Percentiles rank a stretch among this genome's conserved stretches.
phyloP scores from a whole-genome alignment of 2,113 vertebrate genomes.

The Coregonus clupeaformis region DNA sequence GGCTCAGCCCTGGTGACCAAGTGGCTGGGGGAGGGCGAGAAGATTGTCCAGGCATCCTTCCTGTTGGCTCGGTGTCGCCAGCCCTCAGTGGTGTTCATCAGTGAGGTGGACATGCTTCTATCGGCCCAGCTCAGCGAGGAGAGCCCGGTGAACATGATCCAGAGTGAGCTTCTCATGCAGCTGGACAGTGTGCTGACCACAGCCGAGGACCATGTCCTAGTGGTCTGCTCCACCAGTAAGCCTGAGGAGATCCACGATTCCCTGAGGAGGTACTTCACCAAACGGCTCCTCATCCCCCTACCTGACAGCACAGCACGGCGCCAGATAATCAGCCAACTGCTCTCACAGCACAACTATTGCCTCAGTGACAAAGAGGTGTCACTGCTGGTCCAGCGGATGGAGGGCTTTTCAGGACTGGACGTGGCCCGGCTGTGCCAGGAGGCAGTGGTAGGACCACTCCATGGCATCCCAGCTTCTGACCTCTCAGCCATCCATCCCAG shows the following conservation, averaged over 20 bases:
- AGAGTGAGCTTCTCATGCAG: constrained; percentile 96
- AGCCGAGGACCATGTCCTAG: constrained; percentile 93
- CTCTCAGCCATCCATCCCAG: constrained; percentile 91
- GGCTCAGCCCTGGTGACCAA: constrained; percentile 92
- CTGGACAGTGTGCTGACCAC: constrained; percentile 93
- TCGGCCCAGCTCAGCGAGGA: constrained; percentile 91
- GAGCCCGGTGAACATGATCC: constrained; percentile 90
- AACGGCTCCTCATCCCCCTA: constrained; percentile 96
- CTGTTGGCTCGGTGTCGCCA: constrained; percentile 95
- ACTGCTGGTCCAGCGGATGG: constrained; percentile 96
- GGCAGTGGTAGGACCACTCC: constrained; percentile 90
- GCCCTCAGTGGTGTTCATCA: constrained; percentile 94
- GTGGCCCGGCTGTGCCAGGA: constrained; percentile 97
- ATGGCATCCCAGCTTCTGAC: constrained; percentile 89
- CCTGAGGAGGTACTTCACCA: constrained; percentile 97
- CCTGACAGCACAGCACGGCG: constrained; percentile 95
- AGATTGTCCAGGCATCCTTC: constrained; percentile 94
- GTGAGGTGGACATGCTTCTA: constrained; percentile 94
- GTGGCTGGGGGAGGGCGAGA: constrained; percentile 93
- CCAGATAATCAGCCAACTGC: constrained; percentile 99
- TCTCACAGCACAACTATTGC: constrained; percentile 99
- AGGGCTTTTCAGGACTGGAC: constrained; percentile 96
- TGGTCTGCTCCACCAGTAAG: constrained; percentile 98
- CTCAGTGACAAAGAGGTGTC: constrained; percentile 98
- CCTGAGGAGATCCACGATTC: constrained; percentile 97